Base-by-base conservation (phyloP, 2,797 vertebrate genomes). In the Sebastes iracundus region DNA sequence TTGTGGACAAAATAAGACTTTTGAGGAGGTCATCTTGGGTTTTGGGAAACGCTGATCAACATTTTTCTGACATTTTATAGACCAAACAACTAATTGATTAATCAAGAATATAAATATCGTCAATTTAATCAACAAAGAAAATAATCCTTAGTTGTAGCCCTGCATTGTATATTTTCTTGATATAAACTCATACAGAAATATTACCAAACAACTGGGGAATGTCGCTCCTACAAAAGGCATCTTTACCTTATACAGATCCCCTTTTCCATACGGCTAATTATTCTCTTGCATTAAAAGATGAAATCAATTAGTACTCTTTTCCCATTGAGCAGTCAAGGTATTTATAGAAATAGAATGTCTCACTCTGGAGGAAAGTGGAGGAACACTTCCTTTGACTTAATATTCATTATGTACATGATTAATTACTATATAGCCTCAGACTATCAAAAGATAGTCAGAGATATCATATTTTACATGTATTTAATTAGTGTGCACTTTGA, bases 401-500 rank as follows among this genome's bases (percentile, higher is more conserved):
- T 87, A 87, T 92, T 92, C 91, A 91, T 93, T 90, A 90, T 92
- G 87, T 87, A 83, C 87, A 90, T 91, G 87, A 92, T 93, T 94
- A 93, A 94, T 94, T 93, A 93, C 86, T 74, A 64, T 82, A 90
- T 93, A 89, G 92, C 93, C 91, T 87, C 82, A 90, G 89, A 93
- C 88, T 88, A 93, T 93, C 85, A 93, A 88, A 91, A 91, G 87
- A 88, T 86, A 90, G 82, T 93, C 92, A 92, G 82, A 86, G 89
- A 90, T 90, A 91, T 90, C 73, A 88, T 91, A 89, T 88, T 93
- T 90, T 91, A 93, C 85, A 92, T 93, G 90, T 93, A 90, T 92
- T 93, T 94, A 93, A 94, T 94, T 92, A 89, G 90, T n/a, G 85
- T 92, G 90, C 88, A 93, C 89, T 91, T 83, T 91, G 88, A 94